Evolutionary conservation across 23 tunicate species (phyloP), one percentile per base, ranked within the genome.

Genomic region (Pegea sp.): DNA sequence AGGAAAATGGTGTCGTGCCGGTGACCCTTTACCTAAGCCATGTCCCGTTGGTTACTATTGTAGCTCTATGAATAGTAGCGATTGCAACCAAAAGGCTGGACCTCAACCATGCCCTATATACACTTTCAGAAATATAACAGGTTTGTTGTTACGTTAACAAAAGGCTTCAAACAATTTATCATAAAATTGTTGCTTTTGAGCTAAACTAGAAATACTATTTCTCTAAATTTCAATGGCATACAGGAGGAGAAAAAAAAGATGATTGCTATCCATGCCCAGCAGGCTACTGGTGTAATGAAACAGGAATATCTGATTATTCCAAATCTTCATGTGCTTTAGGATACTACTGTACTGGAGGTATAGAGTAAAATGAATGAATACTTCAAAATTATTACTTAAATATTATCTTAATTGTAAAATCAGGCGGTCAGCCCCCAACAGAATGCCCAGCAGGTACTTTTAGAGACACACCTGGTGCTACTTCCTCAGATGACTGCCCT

Each of bases 41-140:
- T 89, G 98, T 31, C 98, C 98, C 3, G 59, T 57, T 7, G 98
- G 98, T 38, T 63, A 64, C 64, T 89, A 60, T 57, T 89, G 98
- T 53, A 34, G 34, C 3, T 75, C 96, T 22, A 42, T 77, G 33
- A 70, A 70, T 62, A 64, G 62, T 18, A 60, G 74, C 28, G 74
- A 75, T 53, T 75, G 77, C 27, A 55, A 30, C 7, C 44, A 16
- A 5, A 66, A 44, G 30, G 80, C 79, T 22, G 98, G 90, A 20
- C 98, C 90, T 1, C 90, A 77, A 27, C 81, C 81, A 0, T 89
- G 98, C 60, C 76, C 75, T 19, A 26, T 34, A 24, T 66, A 77
- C 65, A 89, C 76, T 2, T 89, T 54, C 34, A 54, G 62, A 29
- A 76, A 71, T 49, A 57, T 23, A 28, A 51, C 90, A 70, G 98